Conservation (phyloP, 2,888 invertebrate species). For the Andrena praecox region DNA sequence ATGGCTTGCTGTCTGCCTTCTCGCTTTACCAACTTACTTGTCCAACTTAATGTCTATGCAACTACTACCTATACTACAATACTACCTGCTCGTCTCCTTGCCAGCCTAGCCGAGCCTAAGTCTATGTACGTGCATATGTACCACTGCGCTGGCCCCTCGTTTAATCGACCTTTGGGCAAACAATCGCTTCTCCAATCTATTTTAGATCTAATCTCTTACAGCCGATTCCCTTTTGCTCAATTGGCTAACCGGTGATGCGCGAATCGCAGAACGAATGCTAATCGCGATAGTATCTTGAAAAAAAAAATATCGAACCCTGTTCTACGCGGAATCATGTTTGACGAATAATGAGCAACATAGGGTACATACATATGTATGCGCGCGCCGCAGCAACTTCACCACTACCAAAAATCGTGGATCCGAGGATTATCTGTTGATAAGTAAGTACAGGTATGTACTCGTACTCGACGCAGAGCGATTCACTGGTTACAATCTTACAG, state of each 20-base stretch:
- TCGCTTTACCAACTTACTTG: background rate
- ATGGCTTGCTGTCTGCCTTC: background rate
- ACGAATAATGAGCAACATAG: background rate
- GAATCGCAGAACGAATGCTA: background rate
- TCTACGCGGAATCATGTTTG: slow-evolving; percentile 12
- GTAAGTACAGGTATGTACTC: background rate
- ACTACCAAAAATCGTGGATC: background rate
- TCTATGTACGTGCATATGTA: too few species aligned
- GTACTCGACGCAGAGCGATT: too few species aligned
- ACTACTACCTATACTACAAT: background rate
- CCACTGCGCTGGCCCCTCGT: background rate
- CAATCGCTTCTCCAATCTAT: background rate
- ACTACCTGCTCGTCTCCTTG: background rate
- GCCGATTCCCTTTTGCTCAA: background rate
- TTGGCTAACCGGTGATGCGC: background rate
- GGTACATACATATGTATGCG: background rate
- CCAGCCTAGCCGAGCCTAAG: background rate
- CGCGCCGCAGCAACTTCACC: background rate
- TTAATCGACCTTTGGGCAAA: background rate
- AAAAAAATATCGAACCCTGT: background rate
- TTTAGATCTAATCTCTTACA: background rate
- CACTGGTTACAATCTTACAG: background rate
- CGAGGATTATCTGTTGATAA: background rate
- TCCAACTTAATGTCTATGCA: background rate
- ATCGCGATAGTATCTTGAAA: background rate